Evolutionary conservation across 2,113 vertebrate genomes (phyloP).

Genomic region (Herpailurus yagouaroundi): DNA sequence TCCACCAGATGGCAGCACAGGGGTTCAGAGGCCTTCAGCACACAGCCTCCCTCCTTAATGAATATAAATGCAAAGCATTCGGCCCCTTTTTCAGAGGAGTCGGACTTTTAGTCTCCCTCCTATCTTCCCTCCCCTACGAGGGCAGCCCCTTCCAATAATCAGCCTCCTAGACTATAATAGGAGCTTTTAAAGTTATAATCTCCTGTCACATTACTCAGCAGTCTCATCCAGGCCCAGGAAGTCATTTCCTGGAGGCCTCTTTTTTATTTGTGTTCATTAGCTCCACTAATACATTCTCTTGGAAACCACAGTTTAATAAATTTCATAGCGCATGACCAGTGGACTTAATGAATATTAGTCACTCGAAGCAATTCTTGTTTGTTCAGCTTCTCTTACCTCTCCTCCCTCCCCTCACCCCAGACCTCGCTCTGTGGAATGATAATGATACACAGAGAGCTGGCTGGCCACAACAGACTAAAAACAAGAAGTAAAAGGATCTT

Average conservation of each 20-base stretch:
- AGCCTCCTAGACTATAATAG: slow-evolving; percentile 16
- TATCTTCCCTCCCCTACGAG: neutral
- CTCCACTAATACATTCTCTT: slow-evolving; percentile 80
- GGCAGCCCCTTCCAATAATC: neutral
- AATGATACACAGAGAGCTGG: slow-evolving; percentile 70
- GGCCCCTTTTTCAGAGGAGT: neutral
- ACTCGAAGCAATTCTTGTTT: slow-evolving; percentile 82
- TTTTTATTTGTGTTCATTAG: slow-evolving; percentile 81
- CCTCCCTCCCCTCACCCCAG: slow-evolving; percentile 52
- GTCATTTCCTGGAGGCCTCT: slow-evolving; percentile 80
- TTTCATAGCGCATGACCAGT: slow-evolving; percentile 84
- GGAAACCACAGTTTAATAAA: slow-evolving; percentile 86
- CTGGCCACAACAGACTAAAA: slow-evolving; percentile 77
- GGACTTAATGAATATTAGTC: slow-evolving; percentile 86
- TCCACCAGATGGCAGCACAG: slow-evolving; percentile 67
- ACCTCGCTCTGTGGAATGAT: slow-evolving; percentile 78
- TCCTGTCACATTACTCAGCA: slow-evolving; percentile 66
- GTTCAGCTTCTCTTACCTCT: slow-evolving; percentile 76
- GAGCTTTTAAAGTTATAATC: slow-evolving; percentile 64
- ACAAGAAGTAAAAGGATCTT: slow-evolving; percentile 86
- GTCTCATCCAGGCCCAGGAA: slow-evolving; percentile 71
- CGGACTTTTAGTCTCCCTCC: neutral
- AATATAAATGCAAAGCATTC: neutral
- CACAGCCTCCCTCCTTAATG: neutral
- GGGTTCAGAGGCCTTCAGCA: neutral